Base-by-base conservation (phyloP, 2,888 invertebrate genomes). In the Drosophila rellima region DNA sequence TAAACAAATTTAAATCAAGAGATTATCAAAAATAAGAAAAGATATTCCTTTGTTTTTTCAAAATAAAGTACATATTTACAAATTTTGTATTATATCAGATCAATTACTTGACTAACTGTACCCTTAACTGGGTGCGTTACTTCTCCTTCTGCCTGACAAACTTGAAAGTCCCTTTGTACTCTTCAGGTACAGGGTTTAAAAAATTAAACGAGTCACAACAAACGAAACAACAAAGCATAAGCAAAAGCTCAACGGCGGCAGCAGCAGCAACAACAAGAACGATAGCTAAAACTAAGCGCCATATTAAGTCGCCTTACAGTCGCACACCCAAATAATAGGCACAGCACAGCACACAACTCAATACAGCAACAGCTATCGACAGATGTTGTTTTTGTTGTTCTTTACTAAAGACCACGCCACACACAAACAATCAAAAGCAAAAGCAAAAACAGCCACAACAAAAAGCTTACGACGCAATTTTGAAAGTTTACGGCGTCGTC, bases 401-500 rank as follows among this genome's bases (percentile, higher is more conserved):
- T 29, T 31, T 54, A 42, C 56, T 18, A 26, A 26, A 26, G 26
- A 26, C 26, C 26, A 55, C 55, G 57, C 62, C 55, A 59, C 44
- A 66, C 56, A 56, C 44, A 71, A 51, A 44, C 56, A 57, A 70
- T 68, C 6, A 44, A 56, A 17, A 57, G 7, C 11, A 18, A 5
- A 17, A 23, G 8, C 23, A 23, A 26, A 39, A 39, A 29, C 39
- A 26, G 8, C 6, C 18, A 17, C 29, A 54, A 44, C 45, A 61
- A 76, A 73, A 78, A 71, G 75, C 88, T 82, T 78, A 70, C 86
- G 88, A 75, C 83, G 83, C 83, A 83, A 72, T 89, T 86, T 72
- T 88, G 84, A 81, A 89, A 80, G 89, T 83, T 82, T 78, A 60
- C 69, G 65, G 59, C 80, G 57, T 83, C 65, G 83, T 89, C 83